A percentile compares a stretch with the other conserved stretches of the same genome.
Evolutionary conservation across 2,888 invertebrate species (phyloP).

Genomic region (Pherbina coryleti): DNA sequence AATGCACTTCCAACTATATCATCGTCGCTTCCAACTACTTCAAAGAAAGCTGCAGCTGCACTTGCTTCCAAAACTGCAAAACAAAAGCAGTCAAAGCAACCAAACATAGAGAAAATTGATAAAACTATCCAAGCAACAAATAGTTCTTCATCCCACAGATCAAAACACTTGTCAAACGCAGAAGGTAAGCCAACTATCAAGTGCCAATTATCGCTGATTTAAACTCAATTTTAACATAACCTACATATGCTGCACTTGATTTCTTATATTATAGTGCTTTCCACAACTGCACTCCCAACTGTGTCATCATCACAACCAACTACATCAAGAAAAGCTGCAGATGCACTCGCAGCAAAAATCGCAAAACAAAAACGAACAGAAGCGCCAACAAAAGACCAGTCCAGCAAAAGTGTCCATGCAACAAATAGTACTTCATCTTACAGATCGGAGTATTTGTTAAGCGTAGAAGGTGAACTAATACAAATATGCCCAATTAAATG

Average conservation of each 20-base stretch:
- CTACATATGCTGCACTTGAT: too few species aligned
- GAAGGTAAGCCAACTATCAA: neutral
- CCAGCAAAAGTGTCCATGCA: neutral
- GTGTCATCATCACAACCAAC: conserved; percentile 34
- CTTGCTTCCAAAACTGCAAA: too few species aligned
- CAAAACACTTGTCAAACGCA: neutral
- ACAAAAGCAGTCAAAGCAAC: too few species aligned
- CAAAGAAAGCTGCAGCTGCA: too few species aligned
- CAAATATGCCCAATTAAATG: neutral
- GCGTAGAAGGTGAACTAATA: too few species aligned
- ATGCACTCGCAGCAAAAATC: conserved; percentile 3
- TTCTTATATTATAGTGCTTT: neutral
- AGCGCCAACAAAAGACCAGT: neutral
- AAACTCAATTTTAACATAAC: too few species aligned
- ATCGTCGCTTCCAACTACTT: neutral
- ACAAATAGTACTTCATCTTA: too few species aligned
- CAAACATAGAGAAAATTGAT: too few species aligned
- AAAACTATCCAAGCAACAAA: too few species aligned
- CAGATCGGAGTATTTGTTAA: too few species aligned
- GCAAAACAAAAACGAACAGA: neutral
- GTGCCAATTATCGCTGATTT: too few species aligned
- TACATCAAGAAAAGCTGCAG: conserved; percentile 30
- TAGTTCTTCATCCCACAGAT: too few species aligned
- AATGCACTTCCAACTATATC: neutral
- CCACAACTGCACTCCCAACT: neutral